These are phyloP conservation scores for Camelus bactrianus DNA, from an alignment of 2,113 vertebrate species.

Conservation along the genomic window DNA sequence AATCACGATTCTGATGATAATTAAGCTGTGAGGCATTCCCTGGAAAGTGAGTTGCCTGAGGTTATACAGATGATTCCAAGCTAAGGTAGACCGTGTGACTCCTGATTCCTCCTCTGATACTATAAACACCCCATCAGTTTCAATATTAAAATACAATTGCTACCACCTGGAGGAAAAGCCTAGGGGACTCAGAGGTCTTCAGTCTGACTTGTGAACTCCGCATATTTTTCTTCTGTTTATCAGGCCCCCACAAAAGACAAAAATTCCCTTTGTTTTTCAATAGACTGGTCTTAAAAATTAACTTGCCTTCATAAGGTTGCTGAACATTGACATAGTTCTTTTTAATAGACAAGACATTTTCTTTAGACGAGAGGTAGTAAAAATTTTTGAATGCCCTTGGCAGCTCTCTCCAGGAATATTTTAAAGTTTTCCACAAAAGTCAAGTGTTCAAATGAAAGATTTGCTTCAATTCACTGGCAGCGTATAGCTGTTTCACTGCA, in stretches of 20 bases:
- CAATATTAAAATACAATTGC: constrained; percentile 71
- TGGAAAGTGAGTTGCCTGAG: background rate
- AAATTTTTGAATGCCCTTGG: background rate
- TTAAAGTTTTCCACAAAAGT: constrained; percentile 1
- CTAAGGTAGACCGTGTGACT: background rate
- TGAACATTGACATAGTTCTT: background rate
- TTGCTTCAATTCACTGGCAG: background rate
- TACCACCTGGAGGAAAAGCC: constrained; percentile 60
- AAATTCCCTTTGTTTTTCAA: background rate
- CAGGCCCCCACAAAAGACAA: background rate
- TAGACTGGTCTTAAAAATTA: background rate
- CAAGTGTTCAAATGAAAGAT: background rate
- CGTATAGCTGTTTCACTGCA: background rate
- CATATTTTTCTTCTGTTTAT: background rate
- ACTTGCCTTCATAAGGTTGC: background rate
- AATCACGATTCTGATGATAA: background rate
- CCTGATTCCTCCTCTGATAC: background rate
- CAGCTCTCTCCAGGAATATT: background rate
- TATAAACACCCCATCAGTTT: constrained; percentile 58
- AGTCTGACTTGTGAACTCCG: background rate
- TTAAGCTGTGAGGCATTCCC: background rate
- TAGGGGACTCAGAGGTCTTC: background rate
- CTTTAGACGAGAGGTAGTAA: background rate
- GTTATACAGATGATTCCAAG: background rate
- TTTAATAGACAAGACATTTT: background rate